Evolutionary conservation across 2,797 vertebrate species (phyloP), one percentile per base, ranked within the genome.

Genomic region (Danio aesculapii): DNA sequence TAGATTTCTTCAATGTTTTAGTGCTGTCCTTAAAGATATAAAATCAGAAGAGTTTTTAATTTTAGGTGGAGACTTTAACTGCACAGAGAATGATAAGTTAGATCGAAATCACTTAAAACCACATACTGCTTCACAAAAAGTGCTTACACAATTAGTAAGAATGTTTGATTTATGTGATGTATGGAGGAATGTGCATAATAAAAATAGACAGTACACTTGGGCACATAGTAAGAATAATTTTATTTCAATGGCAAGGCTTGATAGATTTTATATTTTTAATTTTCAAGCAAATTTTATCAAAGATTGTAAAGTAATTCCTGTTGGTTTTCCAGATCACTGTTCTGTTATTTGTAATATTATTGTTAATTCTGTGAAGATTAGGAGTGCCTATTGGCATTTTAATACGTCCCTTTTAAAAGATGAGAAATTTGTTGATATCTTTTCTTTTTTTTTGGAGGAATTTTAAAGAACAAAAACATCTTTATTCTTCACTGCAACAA

Each of bases 221-320:
- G 19, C 43, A 75, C 16, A 39, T 2, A 5, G n/a, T n/a, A 14
- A 8, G 12, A n/a, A 75, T 11, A 8, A n/a, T 17, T 52, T 62
- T 0, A 41, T 74, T 14, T 59, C 71, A 17, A 10, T 75, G 57
- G 59, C 59, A 63, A 7, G 47, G 10, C 43, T 47, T 5, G 57
- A 21, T 58, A 21, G 57, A 12, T 12, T 76, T 47, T 76, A 76
- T 76, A 47, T 58, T 41, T 63, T 75, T 75, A 52, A 62, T 41
- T 19, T 21, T 46, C 43, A 62, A 21, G 17, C 5, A 9, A 41
- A 43, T 53, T 0, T 53, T 7, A 9, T 53, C 16, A 72, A 52
- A 30, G 43, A 75, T 19, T 19, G 43, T 11, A 17, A 44, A 46
- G 47, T 44, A 11, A 46, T 16, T 1, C 44, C 64, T 8, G 44